A percentile compares a stretch with the other conserved stretches of the same genome.
Evolutionary conservation across 2,113 vertebrate species (phyloP).

Genomic region (Gracilinanus agilis): DNA sequence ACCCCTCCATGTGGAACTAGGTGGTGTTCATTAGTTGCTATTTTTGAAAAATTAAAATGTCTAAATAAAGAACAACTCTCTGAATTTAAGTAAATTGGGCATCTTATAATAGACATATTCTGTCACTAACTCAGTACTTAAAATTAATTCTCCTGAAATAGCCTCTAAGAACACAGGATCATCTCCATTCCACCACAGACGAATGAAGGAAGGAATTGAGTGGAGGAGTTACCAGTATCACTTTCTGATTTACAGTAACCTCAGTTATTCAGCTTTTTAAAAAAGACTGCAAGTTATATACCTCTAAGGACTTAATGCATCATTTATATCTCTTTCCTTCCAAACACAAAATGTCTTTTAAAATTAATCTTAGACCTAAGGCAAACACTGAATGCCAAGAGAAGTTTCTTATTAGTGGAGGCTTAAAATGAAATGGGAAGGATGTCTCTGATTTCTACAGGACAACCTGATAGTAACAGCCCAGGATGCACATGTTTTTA

Average conservation of each 20-base stretch:
- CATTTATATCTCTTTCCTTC: constrained; percentile 24
- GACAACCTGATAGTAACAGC: constrained; percentile 29
- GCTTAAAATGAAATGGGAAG: constrained; percentile 40
- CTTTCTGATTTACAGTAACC: not conserved
- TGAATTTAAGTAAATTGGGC: not conserved
- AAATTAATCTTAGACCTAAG: not conserved
- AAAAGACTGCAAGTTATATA: not conserved
- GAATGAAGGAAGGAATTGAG: not conserved
- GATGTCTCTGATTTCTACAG: not conserved
- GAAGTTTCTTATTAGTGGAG: not conserved
- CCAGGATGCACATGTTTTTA: constrained; percentile 32
- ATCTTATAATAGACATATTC: not conserved
- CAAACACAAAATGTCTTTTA: constrained; percentile 20
- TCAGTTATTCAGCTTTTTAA: not conserved
- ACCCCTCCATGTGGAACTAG: not conserved
- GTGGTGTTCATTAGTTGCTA: not conserved
- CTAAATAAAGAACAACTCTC: not conserved
- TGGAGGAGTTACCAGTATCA: not conserved
- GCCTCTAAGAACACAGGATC: not conserved
- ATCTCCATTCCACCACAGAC: not conserved
- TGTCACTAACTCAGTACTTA: not conserved
- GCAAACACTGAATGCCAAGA: not conserved
- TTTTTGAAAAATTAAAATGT: not conserved
- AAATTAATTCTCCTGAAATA: not conserved
- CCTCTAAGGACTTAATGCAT: not conserved